These are phyloP conservation scores for Dromaius novaehollandiae DNA, from an alignment of 2,113 vertebrate genomes.

Conservation along the genomic window DNA sequence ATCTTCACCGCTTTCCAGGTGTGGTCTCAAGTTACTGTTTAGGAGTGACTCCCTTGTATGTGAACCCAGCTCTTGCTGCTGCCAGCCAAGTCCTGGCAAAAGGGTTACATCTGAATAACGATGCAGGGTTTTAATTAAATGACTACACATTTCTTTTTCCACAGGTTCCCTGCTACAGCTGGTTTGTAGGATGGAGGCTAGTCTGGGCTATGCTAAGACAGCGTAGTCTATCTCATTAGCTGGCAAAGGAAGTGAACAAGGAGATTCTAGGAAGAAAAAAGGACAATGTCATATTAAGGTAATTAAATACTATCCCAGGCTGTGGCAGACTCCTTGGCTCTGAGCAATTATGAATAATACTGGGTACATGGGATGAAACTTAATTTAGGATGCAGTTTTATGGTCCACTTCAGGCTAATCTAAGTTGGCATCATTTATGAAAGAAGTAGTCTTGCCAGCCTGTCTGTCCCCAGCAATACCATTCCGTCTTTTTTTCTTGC, in stretches of 20 bases:
- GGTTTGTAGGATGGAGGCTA: neutral
- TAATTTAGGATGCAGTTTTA: slow-evolving; percentile 41
- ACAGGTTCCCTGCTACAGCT: neutral
- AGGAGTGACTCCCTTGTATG: neutral
- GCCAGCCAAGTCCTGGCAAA: neutral
- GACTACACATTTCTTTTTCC: neutral
- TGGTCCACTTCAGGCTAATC: slow-evolving; percentile 33
- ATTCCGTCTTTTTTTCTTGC: neutral
- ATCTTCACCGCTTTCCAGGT: neutral
- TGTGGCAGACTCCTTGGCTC: neutral
- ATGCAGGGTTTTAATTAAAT: neutral
- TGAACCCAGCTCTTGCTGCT: neutral
- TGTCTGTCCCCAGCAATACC: neutral
- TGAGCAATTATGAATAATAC: slow-evolving; percentile 20
- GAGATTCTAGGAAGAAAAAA: neutral
- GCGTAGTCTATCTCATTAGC: neutral
- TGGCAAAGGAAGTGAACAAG: neutral
- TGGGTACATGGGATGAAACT: neutral
- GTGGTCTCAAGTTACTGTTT: neutral
- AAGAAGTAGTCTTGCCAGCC: neutral
- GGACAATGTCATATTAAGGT: neutral
- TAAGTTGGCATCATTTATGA: neutral
- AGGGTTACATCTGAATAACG: neutral
- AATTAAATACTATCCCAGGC: neutral
- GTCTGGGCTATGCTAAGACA: neutral